Conservation (phyloP, 2,113 vertebrate species). For the Rhipidura dahli region DNA sequence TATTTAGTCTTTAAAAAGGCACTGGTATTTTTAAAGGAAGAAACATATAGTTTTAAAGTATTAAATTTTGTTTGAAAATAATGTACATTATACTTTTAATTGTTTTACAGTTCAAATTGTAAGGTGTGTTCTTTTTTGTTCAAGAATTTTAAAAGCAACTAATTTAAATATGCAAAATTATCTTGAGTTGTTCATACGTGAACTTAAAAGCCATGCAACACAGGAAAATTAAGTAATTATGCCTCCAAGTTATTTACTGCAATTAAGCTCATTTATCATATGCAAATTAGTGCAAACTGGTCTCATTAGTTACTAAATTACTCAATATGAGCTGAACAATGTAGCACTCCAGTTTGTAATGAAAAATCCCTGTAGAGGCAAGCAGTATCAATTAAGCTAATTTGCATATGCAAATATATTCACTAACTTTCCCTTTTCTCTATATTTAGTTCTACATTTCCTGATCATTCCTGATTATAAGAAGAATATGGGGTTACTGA, state of each 20-base stretch:
- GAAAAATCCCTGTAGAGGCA: slow-evolving; percentile 90
- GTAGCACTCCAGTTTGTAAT: slow-evolving; percentile 90
- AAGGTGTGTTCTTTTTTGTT: slow-evolving; percentile 75
- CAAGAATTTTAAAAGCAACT: slow-evolving; percentile 81
- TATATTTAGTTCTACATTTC: slow-evolving; percentile 84
- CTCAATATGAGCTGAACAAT: slow-evolving; percentile 90
- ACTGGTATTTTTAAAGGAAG: background rate
- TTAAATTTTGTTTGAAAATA: slow-evolving; percentile 39
- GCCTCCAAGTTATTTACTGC: slow-evolving; percentile 90
- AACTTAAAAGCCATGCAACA: slow-evolving; percentile 88
- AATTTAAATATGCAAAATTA: slow-evolving; percentile 86
- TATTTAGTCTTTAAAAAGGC: background rate
- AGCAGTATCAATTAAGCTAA: slow-evolving; percentile 88
- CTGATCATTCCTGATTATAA: slow-evolving; percentile 74
- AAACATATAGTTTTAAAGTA: background rate
- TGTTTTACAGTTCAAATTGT: slow-evolving; percentile 73
- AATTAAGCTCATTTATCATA: slow-evolving; percentile 91
- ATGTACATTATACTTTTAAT: slow-evolving; percentile 53
- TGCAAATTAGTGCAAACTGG: slow-evolving; percentile 90
- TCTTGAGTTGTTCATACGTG: slow-evolving; percentile 86
- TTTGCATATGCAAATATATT: slow-evolving; percentile 88
- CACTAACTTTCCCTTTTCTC: slow-evolving; percentile 83
- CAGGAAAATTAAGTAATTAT: slow-evolving; percentile 90
- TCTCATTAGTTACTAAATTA: slow-evolving; percentile 91
- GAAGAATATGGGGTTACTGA: slow-evolving; percentile 66